Evolutionary conservation across 2,888 invertebrate species (phyloP), one percentile per base, ranked within the genome.

Genomic region (Muscina levida): DNA sequence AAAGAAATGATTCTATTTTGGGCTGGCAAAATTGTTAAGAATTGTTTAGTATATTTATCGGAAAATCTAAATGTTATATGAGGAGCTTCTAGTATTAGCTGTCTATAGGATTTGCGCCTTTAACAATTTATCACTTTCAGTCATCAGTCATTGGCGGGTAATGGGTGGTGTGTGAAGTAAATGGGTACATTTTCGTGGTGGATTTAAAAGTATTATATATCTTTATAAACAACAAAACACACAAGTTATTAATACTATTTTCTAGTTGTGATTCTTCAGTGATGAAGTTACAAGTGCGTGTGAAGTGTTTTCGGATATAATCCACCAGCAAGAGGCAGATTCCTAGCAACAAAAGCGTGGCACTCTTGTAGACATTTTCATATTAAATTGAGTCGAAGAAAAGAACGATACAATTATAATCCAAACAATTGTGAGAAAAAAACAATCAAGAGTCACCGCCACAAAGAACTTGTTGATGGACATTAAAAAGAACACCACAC

Each of bases 381-480:
- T 31, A 31, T 31, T 3, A 31, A 31, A 31, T 5, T 31, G 31
- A 53, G 3, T 10, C 4, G 13, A 24, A 53, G 59, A 59, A 59
- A 59, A 39, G 17, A 17, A 59, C n/a, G n/a, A 59, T 39, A 59
- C 59, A 59, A 39, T 37, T 31, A 8, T 39, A 37, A 39, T 2
- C 31, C 15, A 59, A 59, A 56, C 24, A 56, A 48, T 5, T 31
- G 31, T 48, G 48, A 15, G 48, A 19, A 53, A 53, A 31, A 59
- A 39, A 19, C 2, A 1, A 15, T n/a, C n/a, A n/a, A n/a, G n/a
- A n/a, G n/a, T n/a, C n/a, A n/a, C 59, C 59, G 59, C 37, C 59
- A 59, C 59, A 59, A 59, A 59, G 59, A 59, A 59, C 17, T 39
- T 51, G 79, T 70, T 73, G 79, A 80, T 72, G 76, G 79, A 76